Base-by-base conservation (phyloP, 1,140 invertebrate genomes). In the Anastrepha ludens region DNA sequence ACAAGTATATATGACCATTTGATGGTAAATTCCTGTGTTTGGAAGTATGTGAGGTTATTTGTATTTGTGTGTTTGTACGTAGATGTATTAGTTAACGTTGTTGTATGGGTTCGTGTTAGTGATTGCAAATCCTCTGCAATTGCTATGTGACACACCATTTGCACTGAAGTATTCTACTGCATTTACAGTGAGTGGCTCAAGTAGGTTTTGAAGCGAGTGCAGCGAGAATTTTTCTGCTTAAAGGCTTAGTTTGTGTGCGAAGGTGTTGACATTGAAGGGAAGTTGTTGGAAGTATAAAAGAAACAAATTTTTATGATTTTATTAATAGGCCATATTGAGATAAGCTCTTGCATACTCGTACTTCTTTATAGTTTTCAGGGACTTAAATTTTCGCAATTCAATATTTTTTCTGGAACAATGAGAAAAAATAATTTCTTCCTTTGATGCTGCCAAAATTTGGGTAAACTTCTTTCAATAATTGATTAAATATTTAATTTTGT, bases 111-210 rank as follows among this genome's bases (percentile, higher is more conserved):
- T 55, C 41, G 67, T 62, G 8, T 50, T 55, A 55, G 47, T 20
- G 44, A 55, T 41, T 81, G 74, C 74, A 81, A 81, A 81, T 81
- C 74, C 74, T 50, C 44, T n/a, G 11, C 47, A 81, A 81, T 81
- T 55, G 74, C 74, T 81, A n/a, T 81, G 74, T 55, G 47, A 81
- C 47, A 81, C 74, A 8, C 47, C 70, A 74, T 74, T 81, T 50
- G 47, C 47, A 8, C 41, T 81, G 47, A 55, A 55, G 7, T 55
- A 81, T 58, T 20, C 47, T 9, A 81, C 60, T 62, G 60, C 60
- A 17, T 62, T 81, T 81, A 17, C 47, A 81, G 74, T 81, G 74
- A 81, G 74, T 81, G 74, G 47, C 55, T 81, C 41, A 81, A 50
- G 50, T 55, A 17, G 74, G 13, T 20, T 81, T 81, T 9, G 44